Evolutionary conservation across 1,140 invertebrate genomes (phyloP), one percentile per base, ranked within the genome.

Genomic region (Drosophila novamexicana): DNA sequence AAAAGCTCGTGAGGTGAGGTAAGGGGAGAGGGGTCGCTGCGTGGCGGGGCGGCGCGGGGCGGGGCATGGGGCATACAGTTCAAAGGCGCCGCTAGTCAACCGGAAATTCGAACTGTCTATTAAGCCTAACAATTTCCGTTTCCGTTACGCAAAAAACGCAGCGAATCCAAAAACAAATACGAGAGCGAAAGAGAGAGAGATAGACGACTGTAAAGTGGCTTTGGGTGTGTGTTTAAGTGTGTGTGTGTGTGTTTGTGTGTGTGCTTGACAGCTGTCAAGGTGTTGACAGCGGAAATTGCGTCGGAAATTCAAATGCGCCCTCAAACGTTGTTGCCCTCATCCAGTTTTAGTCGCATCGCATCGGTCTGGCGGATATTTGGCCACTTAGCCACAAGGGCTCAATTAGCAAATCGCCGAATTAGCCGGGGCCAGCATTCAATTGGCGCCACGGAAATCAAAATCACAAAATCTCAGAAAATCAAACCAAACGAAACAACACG

Each of bases 81-180:
- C 47, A 68, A 45, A 67, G 56, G 58, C 9, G 49, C 22, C 39
- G 64, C 58, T 74, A 75, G 71, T 65, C 71, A 52, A 42, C 61
- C 62, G 84, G 74, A 89, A 89, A 89, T 78, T 82, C 77, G 74
- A 81, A 81, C 86, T 89, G 84, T 89, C 84, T 89, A 89, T 89
- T 84, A 89, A 84, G 84, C 84, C 84, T 89, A 89, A 89, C 84
- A 89, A 89, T 84, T 89, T 89, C 84, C 84, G 84, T 69, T 89
- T 89, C 84, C 84, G 80, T 22, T 73, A 56, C 71, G 56, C 57
- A 75, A 72, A 73, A 71, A 70, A 53, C 44, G 61, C 64, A 59
- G 18, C 39, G 39, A 36, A 16, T 7, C 49, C 37, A 49, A 64
- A 57, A 32, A 69, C 40, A 65, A 18, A 58, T 42, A 42, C 34